Percentiles rank a stretch among this genome's conserved stretches.
Conservation (phyloP, 2,113 vertebrate genomes). For the Empidonax alnorum region DNA sequence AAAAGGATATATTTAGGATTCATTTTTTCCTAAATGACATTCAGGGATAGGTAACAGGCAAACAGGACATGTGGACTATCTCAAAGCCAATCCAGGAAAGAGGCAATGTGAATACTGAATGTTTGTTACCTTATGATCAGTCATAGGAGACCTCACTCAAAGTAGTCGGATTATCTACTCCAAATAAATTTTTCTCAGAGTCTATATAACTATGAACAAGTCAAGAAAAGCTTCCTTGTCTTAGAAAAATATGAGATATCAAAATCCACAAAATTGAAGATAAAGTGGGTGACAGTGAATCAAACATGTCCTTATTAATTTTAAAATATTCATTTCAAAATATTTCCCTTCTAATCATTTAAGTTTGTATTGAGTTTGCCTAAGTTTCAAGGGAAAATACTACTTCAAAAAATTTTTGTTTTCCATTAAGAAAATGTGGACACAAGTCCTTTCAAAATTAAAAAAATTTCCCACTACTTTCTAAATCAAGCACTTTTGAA, state of each 20-base stretch:
- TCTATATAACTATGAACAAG: background rate
- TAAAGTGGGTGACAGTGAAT: background rate
- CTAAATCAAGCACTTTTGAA: slow-evolving; percentile 3
- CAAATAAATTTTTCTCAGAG: background rate
- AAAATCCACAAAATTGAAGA: background rate
- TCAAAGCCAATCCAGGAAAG: background rate
- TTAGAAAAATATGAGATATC: background rate
- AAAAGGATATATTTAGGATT: background rate
- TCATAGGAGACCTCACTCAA: background rate
- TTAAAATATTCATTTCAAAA: background rate
- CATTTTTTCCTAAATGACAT: background rate
- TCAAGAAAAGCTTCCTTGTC: background rate
- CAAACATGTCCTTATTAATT: background rate
- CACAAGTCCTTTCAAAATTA: background rate
- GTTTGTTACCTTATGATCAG: background rate
- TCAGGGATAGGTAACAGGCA: background rate
- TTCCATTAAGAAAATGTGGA: background rate
- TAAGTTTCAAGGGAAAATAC: background rate
- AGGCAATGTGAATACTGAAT: background rate
- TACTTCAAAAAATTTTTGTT: background rate
- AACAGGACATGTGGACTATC: background rate
- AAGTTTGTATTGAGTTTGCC: background rate
- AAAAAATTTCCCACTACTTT: background rate
- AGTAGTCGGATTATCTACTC: background rate
- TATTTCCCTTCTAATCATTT: background rate